A percentile compares a stretch with the other conserved stretches of the same genome.
Conservation (phyloP, 2,888 invertebrate species). For the Megalurothrips usitatus region DNA sequence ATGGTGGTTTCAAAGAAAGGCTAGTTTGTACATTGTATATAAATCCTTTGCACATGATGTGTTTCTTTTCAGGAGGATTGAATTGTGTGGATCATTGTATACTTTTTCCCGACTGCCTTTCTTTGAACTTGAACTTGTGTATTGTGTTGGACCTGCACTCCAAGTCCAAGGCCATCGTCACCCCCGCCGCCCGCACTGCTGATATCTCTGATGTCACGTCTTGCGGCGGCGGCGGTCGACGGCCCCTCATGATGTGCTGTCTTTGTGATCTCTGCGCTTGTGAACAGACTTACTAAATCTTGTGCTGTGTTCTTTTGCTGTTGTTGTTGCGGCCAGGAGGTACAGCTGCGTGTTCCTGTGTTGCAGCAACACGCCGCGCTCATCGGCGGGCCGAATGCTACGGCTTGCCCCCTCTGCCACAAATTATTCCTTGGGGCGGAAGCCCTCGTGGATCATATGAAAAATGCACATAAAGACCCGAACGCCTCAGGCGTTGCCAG, state of each 20-base stretch:
- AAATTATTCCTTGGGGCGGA: slow-evolving; percentile 91
- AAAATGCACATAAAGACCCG: slow-evolving; percentile 90
- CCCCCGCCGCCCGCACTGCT: background rate
- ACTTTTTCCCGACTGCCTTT: background rate
- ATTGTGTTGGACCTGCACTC: background rate
- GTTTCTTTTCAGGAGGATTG: background rate
- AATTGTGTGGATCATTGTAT: background rate
- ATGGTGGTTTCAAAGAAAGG: slow-evolving; percentile 11
- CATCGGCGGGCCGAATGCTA: slow-evolving; percentile 84
- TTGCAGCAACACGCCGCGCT: slow-evolving; percentile 93
- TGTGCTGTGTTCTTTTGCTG: slow-evolving; percentile 42
- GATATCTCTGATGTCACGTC: too few species aligned
- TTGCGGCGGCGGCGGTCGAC: too few species aligned
- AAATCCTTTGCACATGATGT: background rate
- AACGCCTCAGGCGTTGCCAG: slow-evolving; percentile 83
- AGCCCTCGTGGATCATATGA: slow-evolving; percentile 93
- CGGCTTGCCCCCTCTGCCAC: slow-evolving; percentile 89
- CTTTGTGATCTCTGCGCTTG: background rate
- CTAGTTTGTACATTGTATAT: background rate
- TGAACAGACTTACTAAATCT: slow-evolving; percentile 28
- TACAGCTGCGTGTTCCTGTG: slow-evolving; percentile 89
- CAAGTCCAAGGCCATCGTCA: background rate
- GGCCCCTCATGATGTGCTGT: background rate
- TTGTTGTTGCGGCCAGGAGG: slow-evolving; percentile 60
- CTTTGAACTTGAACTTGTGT: slow-evolving; percentile 1